These are phyloP conservation scores for Poeciliopsis infans DNA, from an alignment of 2,797 vertebrate genomes.

Conservation along the genomic window DNA sequence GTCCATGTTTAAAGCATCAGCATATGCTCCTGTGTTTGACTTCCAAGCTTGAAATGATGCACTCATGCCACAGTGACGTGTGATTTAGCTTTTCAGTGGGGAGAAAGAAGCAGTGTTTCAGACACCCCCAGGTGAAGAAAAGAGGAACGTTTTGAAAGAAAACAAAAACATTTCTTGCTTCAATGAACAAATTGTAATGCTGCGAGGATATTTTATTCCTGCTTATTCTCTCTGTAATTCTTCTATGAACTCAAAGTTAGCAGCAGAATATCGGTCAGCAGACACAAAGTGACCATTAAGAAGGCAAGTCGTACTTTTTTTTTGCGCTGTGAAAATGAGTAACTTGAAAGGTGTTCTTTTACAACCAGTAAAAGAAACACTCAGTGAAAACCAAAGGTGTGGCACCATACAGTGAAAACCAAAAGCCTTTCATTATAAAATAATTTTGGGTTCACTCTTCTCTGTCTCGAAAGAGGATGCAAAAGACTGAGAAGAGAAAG, in stretches of 20 bases:
- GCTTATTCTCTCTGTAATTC: conserved; percentile 9
- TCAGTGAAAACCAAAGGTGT: conserved; percentile 24
- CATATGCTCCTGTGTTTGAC: conserved; percentile 22
- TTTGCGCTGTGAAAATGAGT: conserved; percentile 15
- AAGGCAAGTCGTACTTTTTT: conserved; percentile 24
- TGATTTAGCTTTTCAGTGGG: neutral
- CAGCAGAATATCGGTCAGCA: conserved; percentile 17
- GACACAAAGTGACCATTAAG: conserved; percentile 18
- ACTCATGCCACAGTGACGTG: conserved; percentile 25
- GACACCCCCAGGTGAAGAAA: neutral
- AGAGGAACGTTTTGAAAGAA: neutral
- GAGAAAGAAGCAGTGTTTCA: neutral
- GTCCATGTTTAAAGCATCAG: neutral
- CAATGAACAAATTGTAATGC: conserved; percentile 9
- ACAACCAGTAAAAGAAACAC: conserved; percentile 1
- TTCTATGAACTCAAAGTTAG: conserved; percentile 28
- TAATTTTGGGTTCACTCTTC: conserved; percentile 11
- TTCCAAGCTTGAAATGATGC: conserved; percentile 16
- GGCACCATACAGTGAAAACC: conserved; percentile 13
- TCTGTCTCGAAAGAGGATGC: conserved; percentile 3
- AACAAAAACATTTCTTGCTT: neutral
- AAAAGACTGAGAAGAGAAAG: conserved; percentile 4
- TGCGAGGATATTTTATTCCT: conserved; percentile 9
- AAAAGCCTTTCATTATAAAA: conserved; percentile 27
- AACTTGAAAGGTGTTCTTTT: conserved; percentile 31